phyloP scores from a whole-genome alignment of 2,888 invertebrate species.

The Phalangium opilio region DNA sequence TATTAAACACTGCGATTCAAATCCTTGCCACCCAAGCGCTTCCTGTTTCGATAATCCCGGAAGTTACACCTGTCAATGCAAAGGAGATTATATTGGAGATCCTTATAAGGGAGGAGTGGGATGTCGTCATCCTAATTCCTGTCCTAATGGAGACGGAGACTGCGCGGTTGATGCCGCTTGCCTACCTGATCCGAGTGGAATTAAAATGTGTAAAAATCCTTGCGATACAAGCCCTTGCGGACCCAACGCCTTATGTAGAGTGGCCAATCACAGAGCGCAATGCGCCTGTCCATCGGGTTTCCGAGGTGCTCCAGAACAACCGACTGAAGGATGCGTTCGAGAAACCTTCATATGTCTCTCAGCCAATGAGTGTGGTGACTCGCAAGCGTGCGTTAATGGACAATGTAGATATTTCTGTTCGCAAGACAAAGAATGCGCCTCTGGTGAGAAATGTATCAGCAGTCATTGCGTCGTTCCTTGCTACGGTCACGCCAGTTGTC shows the following conservation, averaged over 20 bases:
- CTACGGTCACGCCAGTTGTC: constrained; percentile 62
- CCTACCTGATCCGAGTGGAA: constrained; percentile 40
- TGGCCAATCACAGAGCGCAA: constrained; percentile 52
- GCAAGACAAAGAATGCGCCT: constrained; percentile 56
- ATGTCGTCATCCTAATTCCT: constrained; percentile 50
- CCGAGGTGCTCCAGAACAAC: constrained; percentile 40
- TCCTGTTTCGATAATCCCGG: constrained; percentile 62
- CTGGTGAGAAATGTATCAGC: constrained; percentile 58
- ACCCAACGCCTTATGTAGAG: constrained; percentile 17
- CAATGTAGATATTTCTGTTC: constrained; percentile 71
- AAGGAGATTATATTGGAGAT: constrained; percentile 23
- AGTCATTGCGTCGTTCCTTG: constrained; percentile 68
- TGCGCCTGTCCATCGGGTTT: constrained; percentile 75
- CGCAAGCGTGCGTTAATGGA: constrained; percentile 60
- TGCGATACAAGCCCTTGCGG: neutral
- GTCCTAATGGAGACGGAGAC: neutral
- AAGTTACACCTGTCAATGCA: constrained; percentile 31
- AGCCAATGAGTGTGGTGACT: constrained; percentile 56
- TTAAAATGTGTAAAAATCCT: constrained; percentile 20
- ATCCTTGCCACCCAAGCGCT: constrained; percentile 62
- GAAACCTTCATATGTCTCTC: constrained; percentile 46
- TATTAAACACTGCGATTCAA: constrained; percentile 24
- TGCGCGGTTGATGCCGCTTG: neutral
- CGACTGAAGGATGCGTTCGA: constrained; percentile 53
- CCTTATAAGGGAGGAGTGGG: constrained; percentile 29